Percentiles rank a stretch among this genome's conserved stretches.
These are phyloP conservation scores for Mythimna albipuncta DNA, from an alignment of 2,888 invertebrate genomes.

Conservation along the genomic window DNA sequence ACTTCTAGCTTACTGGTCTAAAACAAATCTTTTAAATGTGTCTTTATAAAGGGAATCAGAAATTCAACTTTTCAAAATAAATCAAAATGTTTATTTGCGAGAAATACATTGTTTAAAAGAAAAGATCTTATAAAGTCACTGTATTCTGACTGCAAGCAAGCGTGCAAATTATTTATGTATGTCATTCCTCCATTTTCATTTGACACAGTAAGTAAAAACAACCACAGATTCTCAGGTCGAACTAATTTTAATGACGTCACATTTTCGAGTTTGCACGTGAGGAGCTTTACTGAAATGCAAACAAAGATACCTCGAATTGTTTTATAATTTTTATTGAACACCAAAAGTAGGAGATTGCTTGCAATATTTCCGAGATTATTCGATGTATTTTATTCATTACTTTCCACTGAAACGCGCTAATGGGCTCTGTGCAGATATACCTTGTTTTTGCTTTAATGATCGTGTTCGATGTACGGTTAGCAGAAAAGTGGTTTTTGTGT, in stretches of 20 bases:
- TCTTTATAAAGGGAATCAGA: no score
- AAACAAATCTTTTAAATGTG: no score
- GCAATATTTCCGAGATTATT: constrained; percentile 31
- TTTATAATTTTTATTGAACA: constrained; percentile 29
- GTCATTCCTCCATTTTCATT: no score
- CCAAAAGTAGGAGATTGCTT: constrained; percentile 15
- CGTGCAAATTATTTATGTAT: no score
- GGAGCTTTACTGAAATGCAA: constrained; percentile 15
- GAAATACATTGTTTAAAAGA: no score
- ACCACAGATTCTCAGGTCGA: neutral
- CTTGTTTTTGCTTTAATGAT: constrained; percentile 39
- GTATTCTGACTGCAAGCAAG: no score
- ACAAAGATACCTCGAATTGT: neutral
- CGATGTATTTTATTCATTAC: constrained; percentile 47
- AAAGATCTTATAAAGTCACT: no score
- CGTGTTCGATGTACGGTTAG: constrained; percentile 15
- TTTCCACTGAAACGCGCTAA: constrained; percentile 44
- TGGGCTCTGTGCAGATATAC: constrained; percentile 26
- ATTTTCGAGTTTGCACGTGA: neutral
- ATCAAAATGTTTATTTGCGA: no score
- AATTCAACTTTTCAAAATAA: no score
- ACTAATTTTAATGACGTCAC: constrained; percentile 27
- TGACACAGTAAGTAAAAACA: neutral
- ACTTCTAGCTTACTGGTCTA: no score
- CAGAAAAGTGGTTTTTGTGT: constrained; percentile 35